These are phyloP conservation scores for Anthrax anthrax DNA, from an alignment of 2,888 invertebrate species.

Conservation along the genomic window DNA sequence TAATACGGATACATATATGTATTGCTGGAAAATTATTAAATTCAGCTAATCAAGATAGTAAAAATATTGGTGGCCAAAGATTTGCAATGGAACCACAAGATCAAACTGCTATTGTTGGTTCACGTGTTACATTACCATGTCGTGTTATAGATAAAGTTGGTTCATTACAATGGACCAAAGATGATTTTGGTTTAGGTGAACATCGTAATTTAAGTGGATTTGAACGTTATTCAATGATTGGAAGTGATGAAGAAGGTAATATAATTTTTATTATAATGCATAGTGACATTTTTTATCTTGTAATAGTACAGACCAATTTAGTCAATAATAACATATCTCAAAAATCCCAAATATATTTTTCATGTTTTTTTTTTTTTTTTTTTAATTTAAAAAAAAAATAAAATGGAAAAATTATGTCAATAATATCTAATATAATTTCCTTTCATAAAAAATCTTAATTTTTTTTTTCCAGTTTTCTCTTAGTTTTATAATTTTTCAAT, in stretches of 20 bases:
- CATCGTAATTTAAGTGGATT: constrained; percentile 83
- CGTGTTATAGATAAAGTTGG: constrained; percentile 78
- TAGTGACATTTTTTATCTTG: too few relatives aligned
- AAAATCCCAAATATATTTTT: too few relatives aligned
- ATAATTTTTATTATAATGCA: too few relatives aligned
- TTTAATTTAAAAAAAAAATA: too few relatives aligned
- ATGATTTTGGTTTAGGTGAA: constrained; percentile 87
- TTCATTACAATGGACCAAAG: constrained; percentile 91
- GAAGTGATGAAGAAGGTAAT: constrained; percentile 85
- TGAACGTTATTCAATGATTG: constrained; percentile 90
- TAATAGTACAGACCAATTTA: too few relatives aligned
- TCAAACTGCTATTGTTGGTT: constrained; percentile 78
- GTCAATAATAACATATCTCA: too few relatives aligned
- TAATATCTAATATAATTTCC: too few relatives aligned
- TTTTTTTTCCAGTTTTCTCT: too few relatives aligned
- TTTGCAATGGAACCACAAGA: constrained; percentile 88
- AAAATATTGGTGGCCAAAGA: constrained; percentile 45
- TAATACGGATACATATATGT: constrained; percentile 8
- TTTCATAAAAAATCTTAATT: too few relatives aligned
- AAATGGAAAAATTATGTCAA: too few relatives aligned
- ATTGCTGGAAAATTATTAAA: constrained; percentile 4
- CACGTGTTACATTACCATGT: constrained; percentile 78
- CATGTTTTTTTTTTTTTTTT: too few relatives aligned
- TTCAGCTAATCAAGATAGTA: background rate
- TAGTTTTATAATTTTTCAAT: too few relatives aligned